Percentiles rank a stretch among this genome's conserved stretches.
phyloP scores from a whole-genome alignment of 2,888 invertebrate genomes.

The Chaetogeoica ovagalla region DNA sequence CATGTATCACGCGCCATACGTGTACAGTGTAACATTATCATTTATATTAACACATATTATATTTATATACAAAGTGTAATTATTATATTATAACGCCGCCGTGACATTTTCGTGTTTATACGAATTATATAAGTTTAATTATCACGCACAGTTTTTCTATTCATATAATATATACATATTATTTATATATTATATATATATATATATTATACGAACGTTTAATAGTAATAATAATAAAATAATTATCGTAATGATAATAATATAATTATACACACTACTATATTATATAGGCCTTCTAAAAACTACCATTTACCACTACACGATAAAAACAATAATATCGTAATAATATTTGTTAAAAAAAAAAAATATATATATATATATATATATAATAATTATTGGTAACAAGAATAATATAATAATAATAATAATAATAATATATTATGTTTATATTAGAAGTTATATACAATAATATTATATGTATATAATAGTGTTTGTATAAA shows the following conservation, averaged over 20 bases:
- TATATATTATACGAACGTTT: background rate
- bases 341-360: slow-evolving; percentile 14
- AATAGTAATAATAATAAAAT: slow-evolving; percentile 21
- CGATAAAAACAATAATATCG: slow-evolving; percentile 24
- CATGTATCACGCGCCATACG: no score
- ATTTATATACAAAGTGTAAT: background rate
- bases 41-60: background rate
- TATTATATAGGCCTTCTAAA: slow-evolving; percentile 18
- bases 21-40: background rate
- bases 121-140: slow-evolving; percentile 3
- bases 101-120: background rate
- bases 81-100: background rate
- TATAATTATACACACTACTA: background rate
- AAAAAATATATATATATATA: slow-evolving; percentile 23
- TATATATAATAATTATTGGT: slow-evolving; percentile 44
- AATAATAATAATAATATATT: no score
- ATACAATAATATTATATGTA: slow-evolving; percentile 11
- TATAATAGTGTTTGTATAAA: slow-evolving; percentile 8
- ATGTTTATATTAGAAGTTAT: slow-evolving; percentile 5
- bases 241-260: slow-evolving; percentile 19
- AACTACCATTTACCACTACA: slow-evolving; percentile 8
- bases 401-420: slow-evolving; percentile 28
- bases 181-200: no score
- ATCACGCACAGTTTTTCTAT: slow-evolving; percentile 7
- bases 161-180: no score